Evolutionary conservation across 2,888 invertebrate genomes (phyloP).

Genomic region (Flexamia atlantica): DNA sequence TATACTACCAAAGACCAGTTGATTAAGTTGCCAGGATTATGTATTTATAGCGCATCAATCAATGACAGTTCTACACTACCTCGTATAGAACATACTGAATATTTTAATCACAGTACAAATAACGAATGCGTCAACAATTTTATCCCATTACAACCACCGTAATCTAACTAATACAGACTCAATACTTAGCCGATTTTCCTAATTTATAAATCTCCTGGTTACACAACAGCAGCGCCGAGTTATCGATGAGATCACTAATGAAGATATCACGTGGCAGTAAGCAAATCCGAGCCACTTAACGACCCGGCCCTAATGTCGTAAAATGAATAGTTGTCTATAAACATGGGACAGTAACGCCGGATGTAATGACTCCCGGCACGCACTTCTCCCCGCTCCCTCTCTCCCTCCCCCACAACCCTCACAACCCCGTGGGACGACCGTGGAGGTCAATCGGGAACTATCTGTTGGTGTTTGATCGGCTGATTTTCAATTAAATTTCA

Average conservation of each 20-base stretch:
- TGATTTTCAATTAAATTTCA: background rate
- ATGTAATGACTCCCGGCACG: constrained; percentile 28
- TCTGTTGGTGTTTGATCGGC: background rate
- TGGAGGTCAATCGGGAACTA: background rate
- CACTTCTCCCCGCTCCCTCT: constrained; percentile 1
- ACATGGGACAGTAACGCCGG: constrained; percentile 16
- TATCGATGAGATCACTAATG: constrained; percentile 8
- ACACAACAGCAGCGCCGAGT: background rate
- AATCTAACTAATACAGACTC: too few relatives aligned
- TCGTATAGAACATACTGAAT: too few relatives aligned
- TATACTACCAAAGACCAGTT: too few relatives aligned
- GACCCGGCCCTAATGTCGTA: constrained; percentile 23
- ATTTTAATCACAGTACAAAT: too few relatives aligned
- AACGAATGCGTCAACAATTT: too few relatives aligned
- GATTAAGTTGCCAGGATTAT: too few relatives aligned
- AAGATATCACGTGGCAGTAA: constrained; percentile 9
- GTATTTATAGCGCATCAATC: too few relatives aligned
- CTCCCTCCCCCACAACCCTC: background rate
- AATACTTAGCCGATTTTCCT: background rate
- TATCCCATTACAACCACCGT: too few relatives aligned
- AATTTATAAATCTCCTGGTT: background rate
- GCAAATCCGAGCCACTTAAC: constrained; percentile 11
- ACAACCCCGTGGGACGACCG: background rate
- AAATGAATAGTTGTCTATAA: constrained; percentile 41
- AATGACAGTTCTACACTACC: too few relatives aligned